Conservation (phyloP, 92 coral and sea anemone species). For the Paramuricea clavata region DNA sequence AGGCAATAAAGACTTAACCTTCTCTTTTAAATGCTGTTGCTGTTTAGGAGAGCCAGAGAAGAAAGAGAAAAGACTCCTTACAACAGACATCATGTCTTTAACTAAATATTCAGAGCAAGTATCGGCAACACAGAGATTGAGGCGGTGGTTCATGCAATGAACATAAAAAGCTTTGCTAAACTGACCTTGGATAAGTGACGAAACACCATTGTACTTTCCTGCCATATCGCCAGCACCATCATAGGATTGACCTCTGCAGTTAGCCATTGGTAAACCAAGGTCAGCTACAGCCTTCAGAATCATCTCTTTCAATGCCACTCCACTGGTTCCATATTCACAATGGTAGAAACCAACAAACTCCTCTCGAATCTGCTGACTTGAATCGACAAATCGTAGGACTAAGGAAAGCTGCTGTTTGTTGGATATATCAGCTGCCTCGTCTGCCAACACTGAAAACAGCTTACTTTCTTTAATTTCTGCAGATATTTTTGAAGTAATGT, state of each 20-base stretch:
- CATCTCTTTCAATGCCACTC: conserved; percentile 63
- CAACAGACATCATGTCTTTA: conserved; percentile 67
- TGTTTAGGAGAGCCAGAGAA: conserved; percentile 73
- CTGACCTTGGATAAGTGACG: conserved; percentile 41
- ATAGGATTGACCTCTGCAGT: conserved; percentile 43
- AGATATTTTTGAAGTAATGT: conserved; percentile 51
- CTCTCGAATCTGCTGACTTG: not conserved
- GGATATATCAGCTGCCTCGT: conserved; percentile 65
- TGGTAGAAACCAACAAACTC: conserved; percentile 4
- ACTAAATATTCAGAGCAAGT: conserved; percentile 69
- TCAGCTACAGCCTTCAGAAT: conserved; percentile 66
- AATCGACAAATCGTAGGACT: conserved; percentile 59
- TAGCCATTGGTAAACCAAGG: conserved; percentile 68
- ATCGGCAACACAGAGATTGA: conserved; percentile 71
- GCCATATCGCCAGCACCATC: conserved; percentile 54
- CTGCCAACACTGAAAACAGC: conserved; percentile 46
- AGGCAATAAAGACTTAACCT: conserved; percentile 48
- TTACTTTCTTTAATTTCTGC: conserved; percentile 6
- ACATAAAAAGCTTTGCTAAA: conserved; percentile 58
- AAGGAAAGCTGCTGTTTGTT: conserved; percentile 66
- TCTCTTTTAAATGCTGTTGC: conserved; percentile 59
- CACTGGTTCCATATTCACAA: conserved; percentile 51
- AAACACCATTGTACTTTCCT: conserved; percentile 49
- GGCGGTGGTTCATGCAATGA: conserved; percentile 77
- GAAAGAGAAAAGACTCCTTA: conserved; percentile 63